phyloP scores from a whole-genome alignment of 1,140 invertebrate genomes.

The Drosophila erecta region DNA sequence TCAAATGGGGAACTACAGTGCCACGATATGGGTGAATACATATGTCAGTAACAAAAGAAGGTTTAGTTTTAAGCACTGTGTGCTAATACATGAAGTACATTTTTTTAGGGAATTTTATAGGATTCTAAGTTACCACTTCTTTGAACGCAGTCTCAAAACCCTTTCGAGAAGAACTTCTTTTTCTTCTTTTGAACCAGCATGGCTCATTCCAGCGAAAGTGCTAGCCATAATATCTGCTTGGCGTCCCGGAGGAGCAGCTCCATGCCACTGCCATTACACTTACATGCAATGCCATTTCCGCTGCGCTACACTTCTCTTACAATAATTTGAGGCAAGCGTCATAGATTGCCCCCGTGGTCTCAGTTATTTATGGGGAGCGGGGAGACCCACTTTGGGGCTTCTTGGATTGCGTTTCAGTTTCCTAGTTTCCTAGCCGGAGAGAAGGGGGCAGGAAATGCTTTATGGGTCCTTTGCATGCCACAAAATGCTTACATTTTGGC shows the following conservation, averaged over 20 bases:
- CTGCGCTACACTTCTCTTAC: slow-evolving; percentile 48
- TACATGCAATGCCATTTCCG: slow-evolving; percentile 65
- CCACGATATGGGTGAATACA: too few species aligned
- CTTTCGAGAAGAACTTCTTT: too few species aligned
- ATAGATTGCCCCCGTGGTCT: slow-evolving; percentile 34
- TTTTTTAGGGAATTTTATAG: too few species aligned
- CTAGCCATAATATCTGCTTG: slow-evolving; percentile 2
- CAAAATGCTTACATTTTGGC: slow-evolving; percentile 78
- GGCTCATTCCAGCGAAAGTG: slow-evolving; percentile 33
- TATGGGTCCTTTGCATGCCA: slow-evolving; percentile 82
- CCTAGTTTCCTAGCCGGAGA: slow-evolving; percentile 3
- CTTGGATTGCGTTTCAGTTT: slow-evolving; percentile 19
- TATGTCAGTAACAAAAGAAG: neutral
- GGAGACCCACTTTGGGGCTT: slow-evolving; percentile 3
- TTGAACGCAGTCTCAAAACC: too few species aligned
- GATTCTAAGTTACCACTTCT: too few species aligned
- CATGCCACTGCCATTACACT: slow-evolving; percentile 46
- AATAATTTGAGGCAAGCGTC: slow-evolving; percentile 46
- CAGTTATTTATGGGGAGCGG: slow-evolving; percentile 38
- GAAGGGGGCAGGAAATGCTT: slow-evolving; percentile 69
- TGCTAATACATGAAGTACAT: too few species aligned
- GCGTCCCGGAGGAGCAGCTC: slow-evolving; percentile 15
- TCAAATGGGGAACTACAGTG: slow-evolving; percentile 13
- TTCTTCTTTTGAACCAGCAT: neutral
- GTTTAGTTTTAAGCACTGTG: too few species aligned